Percentiles rank a stretch among this genome's conserved stretches.
phyloP scores from a whole-genome alignment of 2,113 vertebrate species.

The Neopipo cinnamomea region DNA sequence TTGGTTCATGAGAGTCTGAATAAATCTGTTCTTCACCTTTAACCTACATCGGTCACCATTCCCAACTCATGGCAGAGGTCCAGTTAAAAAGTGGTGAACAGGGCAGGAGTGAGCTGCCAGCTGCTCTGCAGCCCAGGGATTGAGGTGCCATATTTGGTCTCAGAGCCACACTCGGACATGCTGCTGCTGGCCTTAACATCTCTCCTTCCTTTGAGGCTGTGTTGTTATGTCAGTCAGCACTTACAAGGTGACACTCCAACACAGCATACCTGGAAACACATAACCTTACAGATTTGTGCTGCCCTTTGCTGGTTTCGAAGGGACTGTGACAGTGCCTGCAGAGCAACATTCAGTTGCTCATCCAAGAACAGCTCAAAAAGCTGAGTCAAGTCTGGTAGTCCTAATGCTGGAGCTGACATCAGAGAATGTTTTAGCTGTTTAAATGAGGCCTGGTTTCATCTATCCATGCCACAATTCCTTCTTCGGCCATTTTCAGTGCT shows the following conservation, averaged over 20 bases:
- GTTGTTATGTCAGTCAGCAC: neutral
- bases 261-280: neutral
- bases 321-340: too few species aligned
- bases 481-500: too few species aligned
- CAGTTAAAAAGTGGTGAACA: neutral
- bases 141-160: neutral
- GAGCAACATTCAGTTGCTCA: too few species aligned
- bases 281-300: neutral
- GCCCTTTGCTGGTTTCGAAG: too few species aligned
- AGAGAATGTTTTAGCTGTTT: too few species aligned
- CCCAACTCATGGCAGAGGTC: neutral
- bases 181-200: neutral
- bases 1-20: neutral
- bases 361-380: too few species aligned
- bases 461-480: too few species aligned
- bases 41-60: neutral
- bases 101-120: fast-evolving
- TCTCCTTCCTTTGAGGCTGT: neutral
- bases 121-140: neutral
- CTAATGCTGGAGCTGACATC: too few species aligned
- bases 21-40: neutral
- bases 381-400: too few species aligned
- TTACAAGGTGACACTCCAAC: neutral
- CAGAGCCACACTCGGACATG: neutral
- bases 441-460: too few species aligned